Conservation (phyloP, 2,888 invertebrate species). For the Eucriotettix oculatus region DNA sequence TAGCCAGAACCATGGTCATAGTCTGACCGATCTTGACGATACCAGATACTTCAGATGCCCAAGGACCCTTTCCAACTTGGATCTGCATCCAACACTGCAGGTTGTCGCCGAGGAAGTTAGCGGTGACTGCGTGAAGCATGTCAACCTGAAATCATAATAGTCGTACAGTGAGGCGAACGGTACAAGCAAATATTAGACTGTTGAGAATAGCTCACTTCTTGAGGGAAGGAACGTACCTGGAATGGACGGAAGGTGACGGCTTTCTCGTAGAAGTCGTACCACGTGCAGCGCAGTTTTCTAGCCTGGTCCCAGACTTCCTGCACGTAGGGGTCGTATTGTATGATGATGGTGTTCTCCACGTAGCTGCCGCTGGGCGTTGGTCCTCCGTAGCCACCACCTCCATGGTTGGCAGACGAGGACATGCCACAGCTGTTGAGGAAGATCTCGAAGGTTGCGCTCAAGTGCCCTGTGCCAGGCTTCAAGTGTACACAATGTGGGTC, state of each 20-base stretch:
- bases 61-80: constrained; percentile 88
- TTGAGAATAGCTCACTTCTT: not conserved
- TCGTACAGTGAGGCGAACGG: not conserved
- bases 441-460: constrained; percentile 85
- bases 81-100: constrained; percentile 96
- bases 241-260: constrained; percentile 88
- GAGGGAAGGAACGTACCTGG: constrained; percentile 30
- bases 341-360: constrained; percentile 87
- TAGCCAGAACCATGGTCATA: constrained; percentile 92
- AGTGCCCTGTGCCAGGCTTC: constrained; percentile 77
- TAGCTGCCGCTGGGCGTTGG: constrained; percentile 85
- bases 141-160: constrained; percentile 42
- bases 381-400: constrained; percentile 57
- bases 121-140: constrained; percentile 87
- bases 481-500: constrained; percentile 83
- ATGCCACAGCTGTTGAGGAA: constrained; percentile 87
- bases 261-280: constrained; percentile 94
- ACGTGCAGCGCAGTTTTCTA: constrained; percentile 77
- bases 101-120: constrained; percentile 89
- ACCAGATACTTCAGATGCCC: constrained; percentile 93
- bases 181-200: not conserved
- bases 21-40: constrained; percentile 92
- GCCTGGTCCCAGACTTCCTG: constrained; percentile 95
- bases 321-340: constrained; percentile 87
- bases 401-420: constrained; percentile 82